Percentiles rank a stretch among this genome's conserved stretches.
Conservation (phyloP, 1,140 invertebrate genomes). For the Polyergus mexicanus region DNA sequence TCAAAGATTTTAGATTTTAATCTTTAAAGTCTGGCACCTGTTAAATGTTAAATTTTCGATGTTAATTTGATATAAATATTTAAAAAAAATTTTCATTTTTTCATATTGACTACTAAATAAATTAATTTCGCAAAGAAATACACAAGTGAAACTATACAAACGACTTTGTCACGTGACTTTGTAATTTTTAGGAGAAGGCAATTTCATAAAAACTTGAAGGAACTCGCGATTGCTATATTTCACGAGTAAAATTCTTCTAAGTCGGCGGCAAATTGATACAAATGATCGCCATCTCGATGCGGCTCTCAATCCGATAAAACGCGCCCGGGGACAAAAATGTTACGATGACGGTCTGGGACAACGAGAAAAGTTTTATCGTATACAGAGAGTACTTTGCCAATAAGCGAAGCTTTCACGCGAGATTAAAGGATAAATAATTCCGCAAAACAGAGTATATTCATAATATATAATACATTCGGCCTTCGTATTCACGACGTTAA, state of each 20-base stretch:
- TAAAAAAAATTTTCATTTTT: not conserved
- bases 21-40: not conserved
- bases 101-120: not conserved
- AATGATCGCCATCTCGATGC: slow-evolving; percentile 64
- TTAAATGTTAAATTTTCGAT: not conserved
- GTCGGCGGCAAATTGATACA: slow-evolving; percentile 75
- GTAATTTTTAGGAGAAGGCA: slow-evolving; percentile 45
- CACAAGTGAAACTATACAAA: not conserved
- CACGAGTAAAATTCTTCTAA: slow-evolving; percentile 30
- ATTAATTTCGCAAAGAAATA: slow-evolving; percentile 12
- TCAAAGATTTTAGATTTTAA: not conserved
- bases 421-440: slow-evolving; percentile 66
- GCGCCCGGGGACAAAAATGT: slow-evolving; percentile 32
- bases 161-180: slow-evolving; percentile 60
- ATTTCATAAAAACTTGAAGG: slow-evolving; percentile 54
- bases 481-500: slow-evolving; percentile 30
- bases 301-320: slow-evolving; percentile 55
- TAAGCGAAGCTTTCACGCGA: slow-evolving; percentile 43
- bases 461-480: not conserved
- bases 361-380: slow-evolving; percentile 44
- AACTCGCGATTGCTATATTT: slow-evolving; percentile 42
- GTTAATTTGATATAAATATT: not conserved
- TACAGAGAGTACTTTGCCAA: not conserved
- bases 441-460: slow-evolving; percentile 22
- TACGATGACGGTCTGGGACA: not conserved